Percentiles rank a stretch among this genome's conserved stretches.
phyloP scores from a whole-genome alignment of 2,797 vertebrate species.

The Pogoniulus pusillus region DNA sequence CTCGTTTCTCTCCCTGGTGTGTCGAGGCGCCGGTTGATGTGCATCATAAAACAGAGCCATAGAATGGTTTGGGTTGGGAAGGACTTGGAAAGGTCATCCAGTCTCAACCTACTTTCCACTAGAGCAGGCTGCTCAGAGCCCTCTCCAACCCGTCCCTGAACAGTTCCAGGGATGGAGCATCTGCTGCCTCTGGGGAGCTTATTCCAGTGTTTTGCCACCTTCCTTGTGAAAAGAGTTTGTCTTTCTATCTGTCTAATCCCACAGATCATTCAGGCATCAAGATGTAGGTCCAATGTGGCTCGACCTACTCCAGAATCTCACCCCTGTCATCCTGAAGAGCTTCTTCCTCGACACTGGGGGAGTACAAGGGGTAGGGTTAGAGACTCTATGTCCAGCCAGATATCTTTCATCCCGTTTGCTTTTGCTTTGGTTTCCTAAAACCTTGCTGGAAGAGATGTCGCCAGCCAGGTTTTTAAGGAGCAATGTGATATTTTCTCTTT shows the following conservation, averaged over 20 bases:
- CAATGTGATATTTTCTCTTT: too few relatives aligned
- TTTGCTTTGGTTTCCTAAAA: neutral
- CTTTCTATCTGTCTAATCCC: neutral
- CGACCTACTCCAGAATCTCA: too few relatives aligned
- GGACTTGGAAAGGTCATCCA: neutral
- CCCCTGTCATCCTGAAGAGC: too few relatives aligned
- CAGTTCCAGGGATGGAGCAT: neutral
- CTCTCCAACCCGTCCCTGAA: too few relatives aligned
- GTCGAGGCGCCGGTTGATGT: neutral
- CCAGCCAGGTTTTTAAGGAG: neutral
- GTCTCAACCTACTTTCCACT: neutral
- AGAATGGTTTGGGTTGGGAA: neutral
- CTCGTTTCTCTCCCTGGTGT: neutral
- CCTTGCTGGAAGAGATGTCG: neutral
- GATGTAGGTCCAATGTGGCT: neutral
- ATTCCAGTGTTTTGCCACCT: neutral
- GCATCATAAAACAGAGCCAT: neutral
- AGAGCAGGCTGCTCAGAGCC: too few relatives aligned
- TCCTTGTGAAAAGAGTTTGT: neutral
- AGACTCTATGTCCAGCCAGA: too few relatives aligned
- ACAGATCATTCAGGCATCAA: accelerated
- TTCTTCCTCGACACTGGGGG: too few relatives aligned
- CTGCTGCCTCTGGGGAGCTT: neutral
- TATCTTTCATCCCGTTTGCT: neutral
- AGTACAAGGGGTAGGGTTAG: neutral